These are phyloP conservation scores for Haliaeetus leucogaster DNA, from an alignment of 2,113 vertebrate genomes.

Conservation along the genomic window DNA sequence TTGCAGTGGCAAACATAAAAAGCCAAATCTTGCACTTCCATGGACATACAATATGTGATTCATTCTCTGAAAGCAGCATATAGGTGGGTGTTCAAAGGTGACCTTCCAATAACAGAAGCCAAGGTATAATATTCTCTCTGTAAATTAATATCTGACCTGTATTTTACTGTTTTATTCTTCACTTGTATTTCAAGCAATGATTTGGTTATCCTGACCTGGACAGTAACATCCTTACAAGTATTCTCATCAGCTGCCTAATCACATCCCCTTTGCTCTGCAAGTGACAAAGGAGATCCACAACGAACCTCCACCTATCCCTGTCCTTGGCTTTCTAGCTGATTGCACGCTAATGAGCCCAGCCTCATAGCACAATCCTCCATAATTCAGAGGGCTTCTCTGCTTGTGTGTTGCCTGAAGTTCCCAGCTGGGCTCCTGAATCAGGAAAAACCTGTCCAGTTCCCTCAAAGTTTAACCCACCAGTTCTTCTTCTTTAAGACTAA, in stretches of 20 bases:
- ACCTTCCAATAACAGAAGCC: not conserved
- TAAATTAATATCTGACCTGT: not conserved
- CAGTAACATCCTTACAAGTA: not conserved
- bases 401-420: not conserved
- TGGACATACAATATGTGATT: not conserved
- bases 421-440: not conserved
- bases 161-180: not conserved
- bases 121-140: not conserved
- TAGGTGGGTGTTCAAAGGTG: not conserved
- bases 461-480: not conserved
- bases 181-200: not conserved
- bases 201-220: not conserved
- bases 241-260: not conserved
- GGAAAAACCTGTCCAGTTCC: not conserved
- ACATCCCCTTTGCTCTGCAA: not conserved
- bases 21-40: not conserved
- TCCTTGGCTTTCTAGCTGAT: not conserved
- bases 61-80: not conserved
- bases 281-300: not conserved
- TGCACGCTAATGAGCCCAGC: fast-evolving
- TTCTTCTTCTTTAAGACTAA: not conserved
- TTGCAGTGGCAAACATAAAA: not conserved
- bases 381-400: not conserved
- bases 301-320: not conserved
- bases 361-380: not conserved